Percentiles rank a stretch among this genome's conserved stretches.
Conservation (phyloP, 2,888 invertebrate species). For the Apodemia zela region DNA sequence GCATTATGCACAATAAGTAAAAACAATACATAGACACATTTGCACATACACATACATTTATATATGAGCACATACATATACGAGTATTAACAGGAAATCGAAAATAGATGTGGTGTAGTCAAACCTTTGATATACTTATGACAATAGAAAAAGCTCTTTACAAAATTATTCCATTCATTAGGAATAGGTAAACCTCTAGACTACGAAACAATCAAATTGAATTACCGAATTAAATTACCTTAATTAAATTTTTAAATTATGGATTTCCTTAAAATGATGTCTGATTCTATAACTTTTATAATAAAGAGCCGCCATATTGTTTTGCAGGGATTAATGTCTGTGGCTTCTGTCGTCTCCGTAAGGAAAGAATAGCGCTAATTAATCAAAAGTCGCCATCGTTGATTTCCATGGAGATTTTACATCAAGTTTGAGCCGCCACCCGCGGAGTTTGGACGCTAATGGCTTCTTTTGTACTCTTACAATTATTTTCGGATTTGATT, state of each 20-base stretch:
- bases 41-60: no score
- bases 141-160: no score
- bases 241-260: neutral
- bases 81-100: no score
- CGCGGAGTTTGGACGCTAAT: conserved; percentile 59
- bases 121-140: no score
- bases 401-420: conserved; percentile 75
- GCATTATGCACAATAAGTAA: no score
- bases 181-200: no score
- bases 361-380: conserved; percentile 77
- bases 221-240: no score
- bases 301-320: conserved; percentile 60
- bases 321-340: conserved; percentile 61
- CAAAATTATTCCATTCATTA: no score
- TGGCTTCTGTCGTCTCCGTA: conserved; percentile 56
- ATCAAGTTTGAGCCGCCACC: conserved; percentile 48
- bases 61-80: no score
- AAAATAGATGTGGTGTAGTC: no score
- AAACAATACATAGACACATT: no score
- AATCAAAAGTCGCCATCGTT: conserved; percentile 71
- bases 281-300: neutral
- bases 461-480: conserved; percentile 63
- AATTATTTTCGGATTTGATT: conserved; percentile 61
- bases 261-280: neutral
- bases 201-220: no score